Percentiles rank a stretch among this genome's conserved stretches.
Conservation (phyloP, 2,113 vertebrate genomes). For the Sylvia atricapilla region DNA sequence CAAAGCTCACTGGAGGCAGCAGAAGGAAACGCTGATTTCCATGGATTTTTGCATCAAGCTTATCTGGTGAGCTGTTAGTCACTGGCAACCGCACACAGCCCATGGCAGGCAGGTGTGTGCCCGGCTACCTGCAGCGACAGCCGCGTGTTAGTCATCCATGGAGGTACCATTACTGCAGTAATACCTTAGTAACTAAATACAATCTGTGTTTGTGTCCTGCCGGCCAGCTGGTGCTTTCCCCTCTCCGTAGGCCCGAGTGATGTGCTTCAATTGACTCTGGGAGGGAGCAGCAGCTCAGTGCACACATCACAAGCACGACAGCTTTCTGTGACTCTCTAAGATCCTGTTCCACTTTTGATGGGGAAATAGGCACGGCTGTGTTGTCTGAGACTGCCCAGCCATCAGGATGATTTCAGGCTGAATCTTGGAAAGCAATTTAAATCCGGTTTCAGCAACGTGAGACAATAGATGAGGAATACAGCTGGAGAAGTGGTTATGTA, state of each 20-base stretch:
- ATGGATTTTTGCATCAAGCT: not conserved
- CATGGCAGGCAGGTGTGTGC: not conserved
- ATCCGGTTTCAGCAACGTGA: not conserved
- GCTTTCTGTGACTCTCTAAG: not conserved
- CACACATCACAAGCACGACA: rapidly evolving
- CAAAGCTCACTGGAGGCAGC: not conserved
- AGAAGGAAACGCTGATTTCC: not conserved
- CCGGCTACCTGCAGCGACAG: not conserved
- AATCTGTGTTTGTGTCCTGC: not conserved
- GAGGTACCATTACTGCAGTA: not conserved
- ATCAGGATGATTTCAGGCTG: not conserved
- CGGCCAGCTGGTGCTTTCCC: not conserved
- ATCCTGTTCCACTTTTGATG: not conserved
- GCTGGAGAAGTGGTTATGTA: rapidly evolving
- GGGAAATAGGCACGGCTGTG: not conserved
- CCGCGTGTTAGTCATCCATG: rapidly evolving
- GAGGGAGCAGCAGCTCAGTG: not conserved
- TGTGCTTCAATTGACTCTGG: rapidly evolving
- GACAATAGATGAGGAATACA: not conserved
- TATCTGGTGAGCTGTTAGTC: not conserved
- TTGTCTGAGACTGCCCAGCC: not conserved
- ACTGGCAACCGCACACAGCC: not conserved
- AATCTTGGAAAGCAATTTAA: not conserved
- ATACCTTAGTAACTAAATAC: not conserved
- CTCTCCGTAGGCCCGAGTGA: rapidly evolving